Conservation (phyloP, 2,797 vertebrate species). For the Acrocephalus scirpaceus region DNA sequence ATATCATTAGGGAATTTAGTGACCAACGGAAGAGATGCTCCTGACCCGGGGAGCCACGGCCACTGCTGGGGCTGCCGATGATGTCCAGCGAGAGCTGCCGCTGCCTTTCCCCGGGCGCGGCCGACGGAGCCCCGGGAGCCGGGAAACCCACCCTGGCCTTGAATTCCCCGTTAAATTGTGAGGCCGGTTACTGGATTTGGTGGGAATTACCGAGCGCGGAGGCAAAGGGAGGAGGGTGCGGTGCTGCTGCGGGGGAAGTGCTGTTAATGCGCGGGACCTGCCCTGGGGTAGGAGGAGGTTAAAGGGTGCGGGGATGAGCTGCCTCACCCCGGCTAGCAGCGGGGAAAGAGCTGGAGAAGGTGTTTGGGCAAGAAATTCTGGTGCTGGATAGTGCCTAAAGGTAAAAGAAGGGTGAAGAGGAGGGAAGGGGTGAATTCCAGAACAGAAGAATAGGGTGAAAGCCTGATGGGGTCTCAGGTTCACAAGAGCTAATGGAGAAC, state of each 20-base stretch:
- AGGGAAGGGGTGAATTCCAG: not conserved
- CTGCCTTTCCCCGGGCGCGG: not conserved
- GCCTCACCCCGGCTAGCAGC: accelerated
- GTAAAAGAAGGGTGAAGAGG: not conserved
- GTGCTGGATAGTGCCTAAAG: accelerated
- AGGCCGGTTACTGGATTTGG: accelerated
- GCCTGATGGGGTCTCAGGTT: not conserved
- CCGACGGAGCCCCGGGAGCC: accelerated
- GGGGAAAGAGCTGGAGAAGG: not conserved
- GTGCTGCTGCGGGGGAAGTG: not conserved
- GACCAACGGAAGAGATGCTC: not conserved
- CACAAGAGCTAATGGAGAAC: accelerated
- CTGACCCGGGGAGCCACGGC: not conserved
- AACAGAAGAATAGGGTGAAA: not conserved
- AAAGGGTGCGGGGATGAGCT: not conserved
- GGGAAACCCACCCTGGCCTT: accelerated
- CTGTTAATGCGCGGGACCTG: not conserved
- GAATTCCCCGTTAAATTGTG: accelerated
- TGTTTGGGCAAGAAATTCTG: accelerated
- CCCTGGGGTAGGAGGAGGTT: not conserved
- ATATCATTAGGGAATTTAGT: not conserved
- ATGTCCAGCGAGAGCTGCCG: accelerated
- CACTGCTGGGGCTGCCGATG: accelerated
- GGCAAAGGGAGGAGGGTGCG: not conserved
- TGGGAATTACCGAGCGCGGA: accelerated